Base-by-base conservation (phyloP, 2,888 invertebrate species). In the Sphinx pinastri region DNA sequence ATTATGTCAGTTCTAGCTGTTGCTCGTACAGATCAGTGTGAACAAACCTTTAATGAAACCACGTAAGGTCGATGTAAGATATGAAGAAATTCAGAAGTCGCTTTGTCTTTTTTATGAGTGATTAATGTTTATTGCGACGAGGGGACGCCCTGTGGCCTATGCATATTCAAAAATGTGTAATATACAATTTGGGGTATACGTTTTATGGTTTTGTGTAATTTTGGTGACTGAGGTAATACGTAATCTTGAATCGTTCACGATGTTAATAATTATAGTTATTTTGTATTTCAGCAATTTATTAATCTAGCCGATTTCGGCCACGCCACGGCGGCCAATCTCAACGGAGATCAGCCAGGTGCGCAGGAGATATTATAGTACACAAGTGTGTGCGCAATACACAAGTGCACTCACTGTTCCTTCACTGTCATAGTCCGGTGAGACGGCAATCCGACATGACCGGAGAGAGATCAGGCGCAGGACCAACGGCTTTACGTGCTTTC, bases 31-130 rank as follows among this genome's bases (percentile, higher is more conserved):
- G 59, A 11, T 16, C 6, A n/a, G 31, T 68, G 51, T 68, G 25
- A 68, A 63, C 66, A 63, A 38, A 70, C 68, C 72, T 84, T 86
- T 88, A 90, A 89, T 89, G 88, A 87, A 80, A 83, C 81, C 52
- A 70, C 76, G 72, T 85, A 81, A 84, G 83, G 85, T 81, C 82
- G 91, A 92, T 90, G 88, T 80, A 85, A 92, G 92, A 93, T 92
- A 93, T 79, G 80, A 80, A 80, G 80, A 79, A 80, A 78, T 76
- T 80, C 78, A 81, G 83, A 83, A 84, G 84, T 86, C 81, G 84
- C 89, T 92, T 92, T 93, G 93, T 94, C 94, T 93, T 94, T 93
- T 94, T 92, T 92, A 90, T 90, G 89, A 88, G 87, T 94, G 93
- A 94, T 93, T 94, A 91, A 94, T 92, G 91, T 88, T 79, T 81